A percentile compares a stretch with the other conserved stretches of the same genome.
Evolutionary conservation across 2,797 vertebrate species (phyloP).

Genomic region (Tolypeutes matacus): DNA sequence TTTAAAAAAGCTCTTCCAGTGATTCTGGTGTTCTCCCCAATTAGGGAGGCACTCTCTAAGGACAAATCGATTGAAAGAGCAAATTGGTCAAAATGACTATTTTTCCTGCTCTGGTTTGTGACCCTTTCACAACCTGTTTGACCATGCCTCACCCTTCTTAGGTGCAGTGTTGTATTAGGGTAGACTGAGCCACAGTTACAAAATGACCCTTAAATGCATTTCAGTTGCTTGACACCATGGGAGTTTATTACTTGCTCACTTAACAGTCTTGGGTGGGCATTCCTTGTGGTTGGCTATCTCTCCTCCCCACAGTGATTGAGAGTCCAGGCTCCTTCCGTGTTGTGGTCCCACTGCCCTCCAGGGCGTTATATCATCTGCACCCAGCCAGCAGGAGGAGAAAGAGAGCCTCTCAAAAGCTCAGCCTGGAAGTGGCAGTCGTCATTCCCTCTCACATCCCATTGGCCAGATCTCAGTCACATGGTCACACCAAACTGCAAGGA

Average conservation of each 20-base stretch:
- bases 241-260: background rate
- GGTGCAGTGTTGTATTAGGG: background rate
- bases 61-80: background rate
- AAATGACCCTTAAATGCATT: background rate
- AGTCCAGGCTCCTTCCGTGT: background rate
- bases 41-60: background rate
- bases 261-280: background rate
- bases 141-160: background rate
- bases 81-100: background rate
- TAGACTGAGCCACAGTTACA: background rate
- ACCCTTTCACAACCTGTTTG: background rate
- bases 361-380: background rate
- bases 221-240: background rate
- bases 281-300: background rate
- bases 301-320: background rate
- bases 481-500: background rate
- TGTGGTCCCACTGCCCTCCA: background rate
- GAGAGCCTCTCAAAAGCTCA: background rate
- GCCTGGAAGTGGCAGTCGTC: background rate
- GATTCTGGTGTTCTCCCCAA: background rate
- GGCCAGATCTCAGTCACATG: background rate
- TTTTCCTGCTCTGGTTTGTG: background rate
- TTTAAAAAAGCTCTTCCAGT: background rate
- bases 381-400: background rate
- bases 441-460: background rate